Evolutionary conservation across 1,140 invertebrate genomes (phyloP), one percentile per base, ranked within the genome.

Genomic region (Sitodiplosis mosellana): DNA sequence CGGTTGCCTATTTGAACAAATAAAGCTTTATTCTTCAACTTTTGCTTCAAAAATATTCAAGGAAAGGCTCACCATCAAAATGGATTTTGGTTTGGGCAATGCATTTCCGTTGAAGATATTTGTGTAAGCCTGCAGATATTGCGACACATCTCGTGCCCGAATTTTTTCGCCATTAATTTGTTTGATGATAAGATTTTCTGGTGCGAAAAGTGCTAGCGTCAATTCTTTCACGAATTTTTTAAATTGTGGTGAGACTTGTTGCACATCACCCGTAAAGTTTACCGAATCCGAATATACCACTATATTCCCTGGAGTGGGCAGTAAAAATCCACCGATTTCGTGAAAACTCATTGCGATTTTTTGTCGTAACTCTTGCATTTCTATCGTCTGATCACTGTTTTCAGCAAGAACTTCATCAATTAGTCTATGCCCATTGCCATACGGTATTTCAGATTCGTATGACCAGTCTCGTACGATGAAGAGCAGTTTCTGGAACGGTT

Each of bases 381-480:
- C 91, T 4, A 80, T 76, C 63, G 96, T 90, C 61, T 96, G 91
- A 53, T 78, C 80, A 37, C 87, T 80, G 1, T 80, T 81, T 19
- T 85, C 82, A 70, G 85, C 73, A 15, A 96, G 68, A 54, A 90
- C 71, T 58, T 80, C 75, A 49, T 88, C 76, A 6, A 97, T 65
- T n/a, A 97, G 80, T 53, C 77, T 69, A 50, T 77, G 69, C 2
- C 93, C 93, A 14, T 79, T 73, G 0, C 96, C 96, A 68, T 95
- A 99, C 5, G 79, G 67, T 8, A 87, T 85, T 64, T 99, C 94
- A 65, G 98, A 98, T 0, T 94, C 92, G 65, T 89, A 98, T 65
- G 89, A 88, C 95, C 95, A 99, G 68, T 99, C 95, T 48, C 95
- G 71, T 1, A 99, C 85, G 6, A 99, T 74, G 67, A 99, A 99